Percentiles rank a stretch among this genome's conserved stretches.
Evolutionary conservation across 1,140 invertebrate species (phyloP).

Genomic region (Ephestia elutella): DNA sequence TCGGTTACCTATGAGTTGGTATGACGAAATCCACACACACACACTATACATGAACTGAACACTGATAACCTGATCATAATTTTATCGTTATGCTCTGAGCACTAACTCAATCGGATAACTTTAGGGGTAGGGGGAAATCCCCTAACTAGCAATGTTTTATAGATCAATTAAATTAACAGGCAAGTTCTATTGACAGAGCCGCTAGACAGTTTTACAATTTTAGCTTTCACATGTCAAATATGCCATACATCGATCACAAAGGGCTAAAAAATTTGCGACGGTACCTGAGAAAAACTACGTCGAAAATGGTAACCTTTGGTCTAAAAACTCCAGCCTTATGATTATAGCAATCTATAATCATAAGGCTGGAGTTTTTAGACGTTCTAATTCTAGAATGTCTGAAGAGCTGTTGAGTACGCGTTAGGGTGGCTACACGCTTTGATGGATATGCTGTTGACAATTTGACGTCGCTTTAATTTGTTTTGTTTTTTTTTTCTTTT

Average conservation of each 20-base stretch:
- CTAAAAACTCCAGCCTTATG: too few relatives aligned
- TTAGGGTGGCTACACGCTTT: neutral
- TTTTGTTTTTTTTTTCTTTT: neutral
- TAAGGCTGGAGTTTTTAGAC: neutral
- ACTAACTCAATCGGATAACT: too few relatives aligned
- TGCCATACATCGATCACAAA: neutral
- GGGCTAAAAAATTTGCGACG: neutral
- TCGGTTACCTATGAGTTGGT: too few relatives aligned
- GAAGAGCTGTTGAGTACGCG: neutral
- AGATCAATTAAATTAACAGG: too few relatives aligned
- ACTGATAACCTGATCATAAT: too few relatives aligned
- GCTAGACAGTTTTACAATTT: neutral
- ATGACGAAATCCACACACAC: too few relatives aligned
- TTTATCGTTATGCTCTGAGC: too few relatives aligned
- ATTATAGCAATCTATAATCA: neutral
- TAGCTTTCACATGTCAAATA: neutral
- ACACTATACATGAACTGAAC: too few relatives aligned
- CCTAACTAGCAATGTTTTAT: too few relatives aligned
- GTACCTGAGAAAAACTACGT: neutral
- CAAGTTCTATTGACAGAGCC: neutral
- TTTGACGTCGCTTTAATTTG: neutral
- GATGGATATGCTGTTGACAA: neutral
- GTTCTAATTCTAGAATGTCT: neutral
- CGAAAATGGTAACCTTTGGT: neutral
- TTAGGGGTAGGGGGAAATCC: too few relatives aligned